Evolutionary conservation across 2,113 vertebrate genomes (phyloP), one percentile per base, ranked within the genome.

Genomic region (Corydoras sp.): DNA sequence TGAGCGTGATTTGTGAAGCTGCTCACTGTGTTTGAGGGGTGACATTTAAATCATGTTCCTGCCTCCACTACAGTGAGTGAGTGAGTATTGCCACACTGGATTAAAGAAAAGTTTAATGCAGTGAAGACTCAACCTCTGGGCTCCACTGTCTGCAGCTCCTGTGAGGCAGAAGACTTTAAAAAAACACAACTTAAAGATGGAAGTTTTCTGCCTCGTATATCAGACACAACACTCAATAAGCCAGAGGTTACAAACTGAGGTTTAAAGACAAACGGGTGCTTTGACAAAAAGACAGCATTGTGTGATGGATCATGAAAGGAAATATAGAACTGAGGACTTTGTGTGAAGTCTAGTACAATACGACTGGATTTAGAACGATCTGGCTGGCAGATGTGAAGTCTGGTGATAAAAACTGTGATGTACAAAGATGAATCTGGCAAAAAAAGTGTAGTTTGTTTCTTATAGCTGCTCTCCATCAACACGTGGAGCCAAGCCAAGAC

Each of bases 381-480:
- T 72, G 65, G 8, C 14, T 51, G 35, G 61, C 69, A 72, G 69
- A 79, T 71, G 68, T 67, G 68, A 71, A 54, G 60, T 67, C 35
- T 65, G 13, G 54, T 68, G 12, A 29, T 5, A 29, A 35, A 32
- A 65, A 61, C 48, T 49, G 71, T 71, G 35, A 78, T 68, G 50
- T 49, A 55, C 60, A 61, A 43, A 69, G 59, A 78, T 75, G 35
- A 71, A 72, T 71, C 62, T 68, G n/a, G 63, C 10, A 15, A 18
- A 61, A 15, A 65, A 43, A 65, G 65, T 49, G 72, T 68, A 65
- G 29, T 65, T 32, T 48, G 62, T 43, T 68, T 32, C 55, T 75
- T 66, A 32, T 72, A 24, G 29, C 54, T 68, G 62, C 29, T 63
- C 31, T 69, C 43, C 62, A 29, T 78, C 59, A 69, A 50, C 50